Evolutionary conservation across 1,140 invertebrate genomes (phyloP).

Genomic region (Drosophila busckii): DNA sequence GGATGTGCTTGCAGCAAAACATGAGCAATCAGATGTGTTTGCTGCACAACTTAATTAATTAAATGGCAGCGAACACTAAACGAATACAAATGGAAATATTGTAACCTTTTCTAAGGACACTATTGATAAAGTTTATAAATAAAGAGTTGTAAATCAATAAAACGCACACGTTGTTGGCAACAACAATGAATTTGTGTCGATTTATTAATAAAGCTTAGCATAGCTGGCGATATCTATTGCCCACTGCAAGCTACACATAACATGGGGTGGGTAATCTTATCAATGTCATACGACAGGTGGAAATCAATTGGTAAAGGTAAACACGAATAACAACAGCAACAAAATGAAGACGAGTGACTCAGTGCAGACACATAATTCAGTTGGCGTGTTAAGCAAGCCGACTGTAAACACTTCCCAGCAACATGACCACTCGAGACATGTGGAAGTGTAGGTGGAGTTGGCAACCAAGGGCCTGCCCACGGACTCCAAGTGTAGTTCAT

Average conservation of each 20-base stretch:
- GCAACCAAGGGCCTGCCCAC: not conserved
- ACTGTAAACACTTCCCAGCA: slow-evolving; percentile 19
- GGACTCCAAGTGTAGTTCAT: slow-evolving; percentile 1
- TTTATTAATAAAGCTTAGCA: slow-evolving; percentile 18
- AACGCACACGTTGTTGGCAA: slow-evolving; percentile 30
- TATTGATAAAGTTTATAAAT: too few species aligned
- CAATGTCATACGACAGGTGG: slow-evolving; percentile 11
- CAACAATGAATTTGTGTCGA: slow-evolving; percentile 28
- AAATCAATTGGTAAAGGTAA: slow-evolving; percentile 14
- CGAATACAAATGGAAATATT: too few species aligned
- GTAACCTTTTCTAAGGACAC: too few species aligned
- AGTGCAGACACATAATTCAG: slow-evolving; percentile 22
- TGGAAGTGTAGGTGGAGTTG: not conserved
- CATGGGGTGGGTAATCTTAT: slow-evolving; percentile 12
- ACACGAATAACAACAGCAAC: not conserved
- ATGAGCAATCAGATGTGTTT: too few species aligned
- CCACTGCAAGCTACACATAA: not conserved
- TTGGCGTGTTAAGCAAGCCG: slow-evolving; percentile 9
- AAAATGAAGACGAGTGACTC: slow-evolving; percentile 10
- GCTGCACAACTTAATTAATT: too few species aligned
- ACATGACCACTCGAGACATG: slow-evolving; percentile 25
- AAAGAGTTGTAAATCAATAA: too few species aligned
- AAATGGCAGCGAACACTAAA: too few species aligned
- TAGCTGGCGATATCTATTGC: not conserved
- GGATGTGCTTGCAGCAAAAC: too few species aligned